Base-by-base conservation (phyloP, 1,140 invertebrate species). In the Pararge aegeria region DNA sequence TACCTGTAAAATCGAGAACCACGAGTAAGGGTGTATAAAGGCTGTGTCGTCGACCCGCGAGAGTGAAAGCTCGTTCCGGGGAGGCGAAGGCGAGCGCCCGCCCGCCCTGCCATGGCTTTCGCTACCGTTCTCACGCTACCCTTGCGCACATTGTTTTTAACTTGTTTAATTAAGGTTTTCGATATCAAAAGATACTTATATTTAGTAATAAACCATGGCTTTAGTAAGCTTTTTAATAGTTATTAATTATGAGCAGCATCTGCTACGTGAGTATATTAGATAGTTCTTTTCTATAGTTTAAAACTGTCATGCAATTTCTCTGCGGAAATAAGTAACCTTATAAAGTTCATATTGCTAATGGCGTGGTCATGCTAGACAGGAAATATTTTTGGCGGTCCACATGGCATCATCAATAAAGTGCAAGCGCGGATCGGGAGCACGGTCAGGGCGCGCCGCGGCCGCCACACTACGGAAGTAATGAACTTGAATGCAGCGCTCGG, bases 21-120 rank as follows among this genome's bases (percentile, higher is more conserved):
- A 16, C 40, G 56, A 66, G 85, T 84, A 84, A 73, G 80, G 82
- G 83, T 73, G 68, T 68, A 64, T 80, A 67, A 81, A 79, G 78
- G 73, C 80, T 78, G 80, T 87, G 85, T 88, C 86, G 78, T 68
- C 82, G 83, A 89, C 86, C 86, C 73, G 78, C 73, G 86, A 89
- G 83, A 89, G 86, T 89, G 86, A 89, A 89, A 89, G 86, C 83
- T 71, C 74, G 78, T 89, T 87, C 86, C 83, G 83, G 83, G 83
- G 79, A 71, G 83, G 77, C 73, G 62, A 52, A 49, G 63, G 63
- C 66, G 62, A 49, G 54, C 57, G 73, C 77, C 80, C 80, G 79
- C 80, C 80, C 84, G 77, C 80, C 83, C 83, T 76, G 68, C 68
- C 68, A 73, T 68, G 78, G 79, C 85, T 88, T 87, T 88, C 85